Evolutionary conservation across 2,888 invertebrate genomes (phyloP), one percentile per base, ranked within the genome.

Genomic region (Rhingia campestris): DNA sequence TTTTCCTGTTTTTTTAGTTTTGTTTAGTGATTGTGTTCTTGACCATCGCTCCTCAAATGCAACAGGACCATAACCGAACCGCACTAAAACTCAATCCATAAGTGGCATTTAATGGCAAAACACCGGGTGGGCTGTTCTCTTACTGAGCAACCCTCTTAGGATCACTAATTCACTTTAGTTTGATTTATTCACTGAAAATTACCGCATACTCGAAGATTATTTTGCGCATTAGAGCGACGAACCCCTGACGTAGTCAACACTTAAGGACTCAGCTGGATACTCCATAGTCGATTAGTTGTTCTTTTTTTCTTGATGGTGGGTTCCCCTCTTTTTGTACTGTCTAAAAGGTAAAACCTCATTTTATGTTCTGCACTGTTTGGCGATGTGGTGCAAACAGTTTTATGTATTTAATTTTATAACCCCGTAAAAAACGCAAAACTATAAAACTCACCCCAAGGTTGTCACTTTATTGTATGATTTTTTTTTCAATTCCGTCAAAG

Each of bases 251-350:
- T 86, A 88, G 86, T 87, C 86, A 88, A 87, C 88, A 88, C 88
- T 87, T 88, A 87, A 88, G 87, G 87, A 86, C 88, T 75, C 88
- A 88, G 88, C 88, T 87, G 87, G 88, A 88, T 58, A 77, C 64
- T 77, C 79, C 51, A 59, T 70, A 73, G 73, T 59, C 76, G 76
- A 81, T 86, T 86, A 77, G 81, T 86, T 73, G 59, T 67, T 67
- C 37, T 49, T 59, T 43, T 66, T 56, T 47, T 75, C 6, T 51
- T 51, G 43, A 7, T 41, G 14, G 56, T 54, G 35, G 6, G 5
- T 58, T 51, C 37, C 47, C 58, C 54, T 74, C 33, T 63, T 35
- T n/a, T 5, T 61, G 66, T 43, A n/a, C 58, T 69, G 37, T 47
- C 35, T 63, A 58, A 70, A 84, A 84, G 84, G 84, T 84, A 75